Base-by-base conservation (phyloP, 2,888 invertebrate genomes). In the Amiota communis region DNA sequence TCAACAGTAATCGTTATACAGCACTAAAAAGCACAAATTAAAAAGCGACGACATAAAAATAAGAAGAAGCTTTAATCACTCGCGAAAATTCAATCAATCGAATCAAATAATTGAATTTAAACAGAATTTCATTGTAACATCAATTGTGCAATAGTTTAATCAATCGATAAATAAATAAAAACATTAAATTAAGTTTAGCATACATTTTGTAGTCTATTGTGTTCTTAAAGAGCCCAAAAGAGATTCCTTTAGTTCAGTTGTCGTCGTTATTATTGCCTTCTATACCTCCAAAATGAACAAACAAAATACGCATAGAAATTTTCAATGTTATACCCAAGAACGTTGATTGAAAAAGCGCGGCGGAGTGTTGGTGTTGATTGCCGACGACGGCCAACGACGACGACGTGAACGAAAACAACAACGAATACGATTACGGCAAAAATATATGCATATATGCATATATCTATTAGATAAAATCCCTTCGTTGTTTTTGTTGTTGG, bases 281-380 rank as follows among this genome's bases (percentile, higher is more conserved):
- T 59, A 20, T 59, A 36, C 36, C 59, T 0, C 2, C 2, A 59
- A 59, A 59, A 59, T 59, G 59, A 17, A 17, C 11, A 59, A 17
- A n/a, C 8, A 11, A 59, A 59, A 10, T 59, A 59, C 17, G 59
- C 23, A 17, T 65, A 65, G 17, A 49, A 65, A 65, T 65, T 48
- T 65, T 46, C 65, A 48, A 65, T 65, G 48, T 8, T 65, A 65
- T 48, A 65, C 47, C 65, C 48, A 49, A 49, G 65, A 48, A 49
- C 48, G 65, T 11, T 65, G 65, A 17, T 65, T 12, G 48, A 65
- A 65, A 48, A 65, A 64, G 48, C 65, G 48, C 47, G 48, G 11
- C 17, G 17, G 12, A 48, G 65, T n/a, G 48, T 23, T 65, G 65
- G 10, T 65, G 48, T 65, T 65, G 65, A 8, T 65, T 46, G 59